Conservation (phyloP, 2,888 invertebrate species). For the Apotomis capreana region DNA sequence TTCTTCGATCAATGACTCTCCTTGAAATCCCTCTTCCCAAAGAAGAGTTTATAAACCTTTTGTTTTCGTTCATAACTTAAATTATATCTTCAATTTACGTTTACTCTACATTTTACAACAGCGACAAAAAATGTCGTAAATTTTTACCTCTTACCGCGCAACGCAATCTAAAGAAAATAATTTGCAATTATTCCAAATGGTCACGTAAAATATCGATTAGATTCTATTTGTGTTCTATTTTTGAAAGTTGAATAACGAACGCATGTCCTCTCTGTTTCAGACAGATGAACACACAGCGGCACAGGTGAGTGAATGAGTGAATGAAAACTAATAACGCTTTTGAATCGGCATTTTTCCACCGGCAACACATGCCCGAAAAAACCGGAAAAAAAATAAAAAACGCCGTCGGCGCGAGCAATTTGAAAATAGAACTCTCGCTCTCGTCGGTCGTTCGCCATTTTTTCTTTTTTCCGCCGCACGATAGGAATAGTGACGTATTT, state of each 20-base stretch:
- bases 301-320: conserved; percentile 38
- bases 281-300: conserved; percentile 39
- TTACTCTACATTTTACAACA: conserved; percentile 4
- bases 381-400: conserved; percentile 55
- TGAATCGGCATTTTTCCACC: conserved; percentile 49
- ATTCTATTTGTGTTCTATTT: background rate
- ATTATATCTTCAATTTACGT: conserved; percentile 22
- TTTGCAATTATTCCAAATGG: background rate
- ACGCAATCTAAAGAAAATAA: background rate
- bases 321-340: conserved; percentile 37
- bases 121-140: background rate
- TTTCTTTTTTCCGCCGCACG: conserved; percentile 69
- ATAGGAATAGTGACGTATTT: conserved; percentile 81
- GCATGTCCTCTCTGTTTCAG: conserved; percentile 36
- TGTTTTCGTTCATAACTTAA: conserved; percentile 22
- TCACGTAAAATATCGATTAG: background rate
- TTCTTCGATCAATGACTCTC: conserved; percentile 4
- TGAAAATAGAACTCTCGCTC: conserved; percentile 79
- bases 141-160: background rate
- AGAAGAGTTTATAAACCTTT: conserved; percentile 35
- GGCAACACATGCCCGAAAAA: conserved; percentile 55
- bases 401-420: conserved; percentile 64
- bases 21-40: conserved; percentile 15
- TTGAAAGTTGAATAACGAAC: background rate
- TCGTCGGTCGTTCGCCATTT: conserved; percentile 64